A percentile compares a stretch with the other conserved stretches of the same genome.
phyloP scores from a whole-genome alignment of 2,797 vertebrate species.

The Coreius guichenoti region DNA sequence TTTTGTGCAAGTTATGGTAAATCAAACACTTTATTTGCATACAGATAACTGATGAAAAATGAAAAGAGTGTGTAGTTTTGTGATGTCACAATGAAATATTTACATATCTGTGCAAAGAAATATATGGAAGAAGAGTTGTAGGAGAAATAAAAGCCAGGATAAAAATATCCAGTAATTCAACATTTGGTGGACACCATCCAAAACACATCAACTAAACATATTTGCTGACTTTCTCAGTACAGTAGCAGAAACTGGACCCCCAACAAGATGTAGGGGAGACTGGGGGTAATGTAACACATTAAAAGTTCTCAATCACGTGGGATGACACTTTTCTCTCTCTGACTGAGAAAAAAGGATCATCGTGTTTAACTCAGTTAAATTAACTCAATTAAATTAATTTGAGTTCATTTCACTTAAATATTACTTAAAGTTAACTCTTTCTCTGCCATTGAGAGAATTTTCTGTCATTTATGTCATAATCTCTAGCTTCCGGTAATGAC shows the following conservation, averaged over 20 bases:
- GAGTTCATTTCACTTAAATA: background rate
- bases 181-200: constrained; percentile 17
- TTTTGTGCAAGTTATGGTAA: constrained; percentile 40
- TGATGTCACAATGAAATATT: constrained; percentile 34
- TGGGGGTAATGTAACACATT: background rate
- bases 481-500: too few relatives aligned
- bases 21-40: constrained; percentile 50
- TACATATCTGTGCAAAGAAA: constrained; percentile 5
- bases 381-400: background rate
- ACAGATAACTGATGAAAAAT: constrained; percentile 27
- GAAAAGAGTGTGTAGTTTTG: background rate
- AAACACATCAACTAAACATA: constrained; percentile 17
- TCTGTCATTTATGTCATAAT: too few relatives aligned
- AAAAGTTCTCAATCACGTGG: background rate
- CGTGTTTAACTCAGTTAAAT: background rate
- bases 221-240: constrained; percentile 1
- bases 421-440: background rate
- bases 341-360: background rate
- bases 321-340: background rate
- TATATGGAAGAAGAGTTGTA: constrained; percentile 23
- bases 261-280: background rate
- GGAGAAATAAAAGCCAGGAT: background rate
- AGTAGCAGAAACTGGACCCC: background rate
- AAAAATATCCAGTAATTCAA: constrained; percentile 15
- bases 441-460: too few relatives aligned